Evolutionary conservation across 2,888 invertebrate species (phyloP), one percentile per base, ranked within the genome.

Genomic region (Plagodis pulveraria): DNA sequence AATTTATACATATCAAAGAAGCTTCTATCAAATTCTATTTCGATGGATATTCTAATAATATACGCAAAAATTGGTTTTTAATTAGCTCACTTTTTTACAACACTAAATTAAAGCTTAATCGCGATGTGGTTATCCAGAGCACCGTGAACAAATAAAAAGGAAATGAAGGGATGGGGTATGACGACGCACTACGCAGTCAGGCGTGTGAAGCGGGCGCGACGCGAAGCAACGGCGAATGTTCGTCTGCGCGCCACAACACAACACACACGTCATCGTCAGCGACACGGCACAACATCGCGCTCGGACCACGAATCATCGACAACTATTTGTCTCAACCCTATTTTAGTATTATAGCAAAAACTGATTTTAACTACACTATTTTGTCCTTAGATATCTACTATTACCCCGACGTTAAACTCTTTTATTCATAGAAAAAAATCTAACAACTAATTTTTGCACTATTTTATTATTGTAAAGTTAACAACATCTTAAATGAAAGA

Each of bases 151-250:
- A 54, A 41, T 45, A 6, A 35, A 6, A 35, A 50, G 63, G 64
- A 45, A 48, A 45, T 32, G 66, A 63, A 59, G 49, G 41, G 43
- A 40, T 40, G 40, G 40, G 64, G 58, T 56, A 61, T 38, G 58
- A 22, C 60, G 57, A 34, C 56, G 42, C 38, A 38, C 38, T 62
- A 51, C 60, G 67, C 66, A 72, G 62, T 62, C 87, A 86, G 78
- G 73, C 70, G 75, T 75, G 82, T 59, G 80, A 74, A 69, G 77
- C 80, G 69, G 80, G 77, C 77, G 81, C 71, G 78, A 80, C 80
- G 63, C 84, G 83, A 69, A 91, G 91, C 83, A 90, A 76, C 76
- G 91, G 91, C 73, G 88, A 87, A 81, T 84, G 87, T 74, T 89
- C 91, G 83, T 87, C 91, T 89, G 86, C 77, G 54, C 67, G 64